These are phyloP conservation scores for Eilema sororculum DNA, from an alignment of 2,888 invertebrate genomes.

Conservation along the genomic window DNA sequence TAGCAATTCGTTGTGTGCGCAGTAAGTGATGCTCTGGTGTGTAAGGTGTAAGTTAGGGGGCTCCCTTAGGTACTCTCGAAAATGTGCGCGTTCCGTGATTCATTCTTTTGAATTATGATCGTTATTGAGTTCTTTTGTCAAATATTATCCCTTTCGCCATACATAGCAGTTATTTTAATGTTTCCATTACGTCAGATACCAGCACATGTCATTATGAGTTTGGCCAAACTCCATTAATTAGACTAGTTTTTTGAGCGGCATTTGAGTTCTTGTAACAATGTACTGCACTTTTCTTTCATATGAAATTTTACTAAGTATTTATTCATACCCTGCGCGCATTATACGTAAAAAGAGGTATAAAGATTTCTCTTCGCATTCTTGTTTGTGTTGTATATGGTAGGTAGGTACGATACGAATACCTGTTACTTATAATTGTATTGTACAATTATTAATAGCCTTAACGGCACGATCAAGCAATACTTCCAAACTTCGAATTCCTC, in stretches of 20 bases:
- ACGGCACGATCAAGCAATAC: not conserved
- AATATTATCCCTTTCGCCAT: not conserved
- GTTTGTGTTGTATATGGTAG: not conserved
- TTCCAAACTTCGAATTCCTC: slow-evolving; percentile 3
- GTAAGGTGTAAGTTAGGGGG: too few relatives aligned
- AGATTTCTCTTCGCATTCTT: not conserved
- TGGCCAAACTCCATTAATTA: not conserved
- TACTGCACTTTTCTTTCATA: not conserved
- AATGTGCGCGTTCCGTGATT: not conserved
- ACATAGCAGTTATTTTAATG: not conserved
- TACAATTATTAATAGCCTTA: not conserved
- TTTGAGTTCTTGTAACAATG: not conserved
- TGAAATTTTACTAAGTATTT: not conserved
- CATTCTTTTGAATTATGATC: slow-evolving; percentile 1
- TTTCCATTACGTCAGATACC: not conserved
- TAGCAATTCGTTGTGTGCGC: too few relatives aligned
- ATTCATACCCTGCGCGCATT: not conserved
- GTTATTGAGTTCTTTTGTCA: not conserved
- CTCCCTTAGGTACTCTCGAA: too few relatives aligned
- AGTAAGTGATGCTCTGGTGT: too few relatives aligned
- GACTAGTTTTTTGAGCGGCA: not conserved
- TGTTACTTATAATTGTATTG: not conserved
- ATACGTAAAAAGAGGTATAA: not conserved
- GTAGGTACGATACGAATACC: not conserved
- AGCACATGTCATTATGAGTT: not conserved